Evolutionary conservation across 2,113 vertebrate species (phyloP).

Genomic region (Pardalotus punctatus): DNA sequence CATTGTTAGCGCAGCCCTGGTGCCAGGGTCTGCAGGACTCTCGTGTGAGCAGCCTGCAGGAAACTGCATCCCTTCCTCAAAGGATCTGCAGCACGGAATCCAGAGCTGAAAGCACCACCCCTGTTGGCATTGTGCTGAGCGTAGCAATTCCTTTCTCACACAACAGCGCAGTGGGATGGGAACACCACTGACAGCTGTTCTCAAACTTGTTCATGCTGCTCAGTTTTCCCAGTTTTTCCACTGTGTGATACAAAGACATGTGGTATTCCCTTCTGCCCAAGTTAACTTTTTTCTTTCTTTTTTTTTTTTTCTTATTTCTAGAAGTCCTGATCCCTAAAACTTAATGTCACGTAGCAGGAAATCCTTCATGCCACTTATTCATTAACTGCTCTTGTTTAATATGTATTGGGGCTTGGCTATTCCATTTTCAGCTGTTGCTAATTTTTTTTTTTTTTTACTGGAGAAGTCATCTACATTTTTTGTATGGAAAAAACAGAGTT

Average conservation of each 20-base stretch:
- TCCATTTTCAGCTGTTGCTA: slow-evolving; percentile 31
- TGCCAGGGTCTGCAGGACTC: neutral
- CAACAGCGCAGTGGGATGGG: neutral
- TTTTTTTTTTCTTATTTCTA: neutral
- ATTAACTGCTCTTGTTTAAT: slow-evolving; percentile 2
- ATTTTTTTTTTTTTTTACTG: neutral
- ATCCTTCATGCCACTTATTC: slow-evolving; percentile 25
- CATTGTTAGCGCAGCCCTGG: rapidly evolving
- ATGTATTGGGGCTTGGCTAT: neutral
- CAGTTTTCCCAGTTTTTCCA: slow-evolving; percentile 6
- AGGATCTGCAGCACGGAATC: neutral
- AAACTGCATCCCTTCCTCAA: neutral
- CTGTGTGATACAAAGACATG: neutral
- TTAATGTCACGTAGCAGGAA: slow-evolving; percentile 22
- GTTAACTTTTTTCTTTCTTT: neutral
- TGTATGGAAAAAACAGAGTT: neutral
- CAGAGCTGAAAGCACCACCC: neutral
- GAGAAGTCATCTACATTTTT: neutral
- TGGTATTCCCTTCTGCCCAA: neutral
- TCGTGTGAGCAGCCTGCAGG: neutral
- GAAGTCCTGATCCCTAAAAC: slow-evolving; percentile 5
- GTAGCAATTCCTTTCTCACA: neutral
- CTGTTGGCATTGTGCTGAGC: neutral
- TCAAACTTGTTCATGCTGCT: neutral
- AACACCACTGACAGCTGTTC: neutral